Evolutionary conservation across 30 jellyfish, hydroid and myxozoan species (phyloP), one percentile per base, ranked within the genome.

Genomic region (Nemopilema nomurai): DNA sequence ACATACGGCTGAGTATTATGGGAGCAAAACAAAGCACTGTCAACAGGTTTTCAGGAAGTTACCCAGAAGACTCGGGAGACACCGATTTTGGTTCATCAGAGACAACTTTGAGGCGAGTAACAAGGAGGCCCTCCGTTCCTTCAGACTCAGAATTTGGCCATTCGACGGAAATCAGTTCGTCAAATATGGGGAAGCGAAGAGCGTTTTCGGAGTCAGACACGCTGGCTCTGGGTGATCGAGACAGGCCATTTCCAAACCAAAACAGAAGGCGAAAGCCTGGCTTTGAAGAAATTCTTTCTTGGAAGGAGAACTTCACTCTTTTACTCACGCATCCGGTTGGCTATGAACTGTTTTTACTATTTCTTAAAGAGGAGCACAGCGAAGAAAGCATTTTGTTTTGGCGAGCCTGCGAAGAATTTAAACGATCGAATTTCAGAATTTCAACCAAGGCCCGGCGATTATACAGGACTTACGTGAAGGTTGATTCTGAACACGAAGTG

Each of bases 361-460:
- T 88, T 62, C 75, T 93, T 24, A 87, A 80, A 69, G 73, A 74
- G 29, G 98, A 93, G 67, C 89, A 85, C 65, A 93, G 98, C 69
- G 98, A 93, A 79, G 98, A 93, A 51, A 93, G 93, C 71, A 49
- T 93, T 1, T 25, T 67, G 80, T 93, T 93, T 68, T 93, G 98
- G 98, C 80, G 79, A 51, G 97, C 98, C 26, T 93, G 98, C 63
- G 96, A 93, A 52, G 90, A 78, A 17, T 93, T 93, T 77, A 81
- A 85, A 52, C 71, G 86, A 66, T 75, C 86, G 24, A 88, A 28
- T 50, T 76, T 92, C 71, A 71, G 92, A 80, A 77, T 92, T 67
- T 31, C 64, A 18, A 62, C 87, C 1, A 66, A 65, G 78, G 98
- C 98, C 3, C 71, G 81, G 51, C 81, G 91, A 74, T 67, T 93